Conservation (phyloP, 2,888 invertebrate species). For the Acrobasis suavella region DNA sequence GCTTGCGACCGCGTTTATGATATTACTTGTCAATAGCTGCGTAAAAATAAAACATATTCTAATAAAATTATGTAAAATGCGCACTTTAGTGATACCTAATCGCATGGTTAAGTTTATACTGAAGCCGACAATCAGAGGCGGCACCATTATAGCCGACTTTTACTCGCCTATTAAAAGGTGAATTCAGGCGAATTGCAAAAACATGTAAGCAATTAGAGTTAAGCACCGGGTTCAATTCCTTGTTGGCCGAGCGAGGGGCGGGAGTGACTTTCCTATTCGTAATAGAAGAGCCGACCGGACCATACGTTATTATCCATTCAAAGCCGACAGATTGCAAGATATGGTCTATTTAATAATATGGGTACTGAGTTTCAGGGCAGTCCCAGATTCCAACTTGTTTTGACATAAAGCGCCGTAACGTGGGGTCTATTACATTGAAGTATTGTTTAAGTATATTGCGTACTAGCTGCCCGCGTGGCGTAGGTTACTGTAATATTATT, state of each 20-base stretch:
- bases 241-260: constrained; percentile 55
- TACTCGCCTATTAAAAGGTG: constrained; percentile 52
- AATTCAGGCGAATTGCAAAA: constrained; percentile 60
- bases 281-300: constrained; percentile 54
- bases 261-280: constrained; percentile 54
- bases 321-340: constrained; percentile 63
- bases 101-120: neutral
- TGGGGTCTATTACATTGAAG: too few species aligned
- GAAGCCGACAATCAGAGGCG: neutral
- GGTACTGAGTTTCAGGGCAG: constrained; percentile 44
- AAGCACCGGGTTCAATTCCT: constrained; percentile 62
- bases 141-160: constrained; percentile 26
- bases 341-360: constrained; percentile 68
- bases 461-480: too few species aligned
- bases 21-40: neutral
- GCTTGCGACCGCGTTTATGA: neutral
- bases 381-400: constrained; percentile 44
- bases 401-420: constrained; percentile 31
- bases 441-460: too few species aligned
- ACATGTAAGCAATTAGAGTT: constrained; percentile 65
- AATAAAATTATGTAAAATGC: constrained; percentile 16
- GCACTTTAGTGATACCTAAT: neutral
- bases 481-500: too few species aligned
- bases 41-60: neutral
- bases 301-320: constrained; percentile 66